A percentile compares a stretch with the other conserved stretches of the same genome.
phyloP scores from a whole-genome alignment of 2,113 vertebrate genomes.

The Thamnaconus septentrionalis region DNA sequence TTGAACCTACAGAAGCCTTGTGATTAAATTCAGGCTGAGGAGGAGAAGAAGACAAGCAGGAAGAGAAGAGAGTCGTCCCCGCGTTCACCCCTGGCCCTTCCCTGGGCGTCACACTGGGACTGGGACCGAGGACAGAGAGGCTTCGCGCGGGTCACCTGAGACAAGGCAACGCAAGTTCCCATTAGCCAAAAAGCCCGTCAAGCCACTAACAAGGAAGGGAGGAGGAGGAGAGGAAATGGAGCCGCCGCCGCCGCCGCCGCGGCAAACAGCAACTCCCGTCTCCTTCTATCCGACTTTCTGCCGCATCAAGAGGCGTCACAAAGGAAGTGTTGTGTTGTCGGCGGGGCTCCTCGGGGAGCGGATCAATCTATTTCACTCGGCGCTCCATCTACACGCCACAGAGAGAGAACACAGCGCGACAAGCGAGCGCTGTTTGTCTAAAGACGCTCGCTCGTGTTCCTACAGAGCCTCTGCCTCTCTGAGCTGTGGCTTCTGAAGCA shows the following conservation, averaged over 20 bases:
- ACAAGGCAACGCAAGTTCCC: slow-evolving; percentile 49
- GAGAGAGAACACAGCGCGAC: slow-evolving; percentile 25
- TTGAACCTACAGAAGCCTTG: no score
- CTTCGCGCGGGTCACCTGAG: slow-evolving; percentile 55
- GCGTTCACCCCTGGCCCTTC: slow-evolving; percentile 51
- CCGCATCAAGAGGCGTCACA: slow-evolving; percentile 24
- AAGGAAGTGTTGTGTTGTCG: slow-evolving; percentile 47
- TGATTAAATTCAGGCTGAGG: no score
- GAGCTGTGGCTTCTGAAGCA: slow-evolving; percentile 25
- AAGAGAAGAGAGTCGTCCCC: slow-evolving; percentile 41
- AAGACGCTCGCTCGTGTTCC: slow-evolving; percentile 22
- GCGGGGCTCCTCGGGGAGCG: slow-evolving; percentile 50
- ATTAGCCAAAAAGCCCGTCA: slow-evolving; percentile 41
- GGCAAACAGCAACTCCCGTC: no score
- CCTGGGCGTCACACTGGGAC: slow-evolving; percentile 64
- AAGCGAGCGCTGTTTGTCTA: slow-evolving; percentile 37
- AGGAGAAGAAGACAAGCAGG: background rate
- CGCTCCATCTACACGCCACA: slow-evolving; percentile 24
- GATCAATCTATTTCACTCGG: slow-evolving; percentile 49
- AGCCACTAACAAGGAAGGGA: slow-evolving; percentile 9
- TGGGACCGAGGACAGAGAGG: slow-evolving; percentile 43
- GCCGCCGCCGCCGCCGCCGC: no score
- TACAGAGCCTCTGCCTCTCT: slow-evolving; percentile 30
- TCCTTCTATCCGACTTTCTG: slow-evolving; percentile 33
- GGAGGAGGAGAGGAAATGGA: background rate